Conservation (phyloP, 2,113 vertebrate genomes). For the Etia nguti region DNA sequence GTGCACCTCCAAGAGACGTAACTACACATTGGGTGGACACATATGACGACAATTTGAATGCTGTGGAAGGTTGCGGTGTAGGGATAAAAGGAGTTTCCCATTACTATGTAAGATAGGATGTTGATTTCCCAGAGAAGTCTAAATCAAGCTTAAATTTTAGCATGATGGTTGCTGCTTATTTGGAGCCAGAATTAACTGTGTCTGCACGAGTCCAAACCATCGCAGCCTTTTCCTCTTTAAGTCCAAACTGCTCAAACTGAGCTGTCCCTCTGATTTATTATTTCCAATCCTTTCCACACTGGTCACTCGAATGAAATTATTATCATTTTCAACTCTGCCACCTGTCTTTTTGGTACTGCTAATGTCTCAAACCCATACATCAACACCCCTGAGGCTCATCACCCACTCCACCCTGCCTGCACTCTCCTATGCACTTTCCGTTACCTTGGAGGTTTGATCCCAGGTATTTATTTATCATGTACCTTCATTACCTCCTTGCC, state of each 20-base stretch:
- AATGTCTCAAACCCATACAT: background rate
- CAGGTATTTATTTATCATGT: background rate
- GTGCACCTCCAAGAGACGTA: background rate
- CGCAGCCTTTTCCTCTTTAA: background rate
- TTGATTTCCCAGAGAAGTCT: background rate
- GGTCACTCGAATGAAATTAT: background rate
- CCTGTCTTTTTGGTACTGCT: background rate
- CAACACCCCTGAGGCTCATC: background rate
- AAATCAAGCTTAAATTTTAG: background rate
- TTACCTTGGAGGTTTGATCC: background rate
- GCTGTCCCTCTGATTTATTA: background rate
- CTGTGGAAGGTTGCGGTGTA: background rate
- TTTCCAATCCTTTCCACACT: background rate
- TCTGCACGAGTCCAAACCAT: background rate
- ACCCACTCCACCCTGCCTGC: background rate
- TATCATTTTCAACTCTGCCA: background rate
- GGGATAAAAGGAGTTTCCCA: background rate
- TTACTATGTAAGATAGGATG: background rate
- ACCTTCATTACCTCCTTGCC: background rate
- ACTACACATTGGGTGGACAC: background rate
- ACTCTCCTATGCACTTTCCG: background rate
- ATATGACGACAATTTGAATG: background rate
- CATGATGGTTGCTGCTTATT: background rate
- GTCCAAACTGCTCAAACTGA: background rate
- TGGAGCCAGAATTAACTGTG: fast-evolving